Evolutionary conservation across 2,797 vertebrate genomes (phyloP).

Genomic region (Pipistrellus nathusii): DNA sequence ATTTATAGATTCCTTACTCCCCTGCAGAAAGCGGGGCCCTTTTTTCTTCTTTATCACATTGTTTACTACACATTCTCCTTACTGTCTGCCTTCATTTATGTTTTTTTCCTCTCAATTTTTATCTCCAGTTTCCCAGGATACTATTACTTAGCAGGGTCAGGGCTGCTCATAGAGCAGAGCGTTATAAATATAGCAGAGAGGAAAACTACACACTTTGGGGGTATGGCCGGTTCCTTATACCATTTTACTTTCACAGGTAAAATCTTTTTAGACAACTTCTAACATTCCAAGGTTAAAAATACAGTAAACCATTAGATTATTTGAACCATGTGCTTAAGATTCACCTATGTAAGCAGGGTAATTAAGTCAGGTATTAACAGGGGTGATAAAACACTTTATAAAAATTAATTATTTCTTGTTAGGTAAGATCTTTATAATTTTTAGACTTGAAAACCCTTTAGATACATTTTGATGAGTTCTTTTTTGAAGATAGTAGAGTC

Average conservation of each 20-base stretch:
- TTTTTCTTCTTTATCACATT: background rate
- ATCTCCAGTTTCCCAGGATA: background rate
- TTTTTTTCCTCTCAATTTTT: background rate
- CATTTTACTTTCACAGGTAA: no score
- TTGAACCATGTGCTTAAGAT: constrained; percentile 8
- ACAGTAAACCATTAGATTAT: background rate
- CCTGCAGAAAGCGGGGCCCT: background rate
- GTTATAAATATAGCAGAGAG: constrained; percentile 11
- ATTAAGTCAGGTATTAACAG: background rate
- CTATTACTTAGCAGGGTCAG: background rate
- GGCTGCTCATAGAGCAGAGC: background rate
- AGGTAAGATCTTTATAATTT: background rate
- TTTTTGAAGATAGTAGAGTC: background rate
- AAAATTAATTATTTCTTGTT: constrained; percentile 43
- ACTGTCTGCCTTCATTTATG: background rate
- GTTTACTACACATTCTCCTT: background rate
- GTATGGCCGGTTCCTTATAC: no score
- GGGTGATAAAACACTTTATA: background rate
- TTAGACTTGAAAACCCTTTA: constrained; percentile 9
- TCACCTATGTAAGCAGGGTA: background rate
- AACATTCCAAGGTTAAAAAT: background rate
- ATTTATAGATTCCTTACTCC: background rate
- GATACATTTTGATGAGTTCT: background rate
- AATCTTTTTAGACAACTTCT: no score
- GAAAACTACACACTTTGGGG: background rate